Evolutionary conservation across 2,888 invertebrate species (phyloP), one percentile per base, ranked within the genome.

Genomic region (Arrhopalites spinosus): DNA sequence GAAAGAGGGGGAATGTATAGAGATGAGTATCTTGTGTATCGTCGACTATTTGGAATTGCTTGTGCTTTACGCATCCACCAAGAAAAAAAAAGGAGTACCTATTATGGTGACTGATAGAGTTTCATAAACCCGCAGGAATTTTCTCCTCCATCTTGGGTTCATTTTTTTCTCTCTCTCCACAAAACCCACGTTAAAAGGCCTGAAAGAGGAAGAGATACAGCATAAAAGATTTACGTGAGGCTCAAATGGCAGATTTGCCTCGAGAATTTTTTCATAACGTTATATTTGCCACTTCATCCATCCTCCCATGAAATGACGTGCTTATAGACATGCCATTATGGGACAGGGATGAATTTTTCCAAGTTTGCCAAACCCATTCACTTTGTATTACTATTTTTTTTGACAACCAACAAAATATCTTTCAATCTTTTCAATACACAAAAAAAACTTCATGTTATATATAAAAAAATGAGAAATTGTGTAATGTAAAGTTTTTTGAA

Each of bases 221-320:
- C 73, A 76, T 73, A 76, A 76, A 76, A 76, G 50, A 73, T 73
- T 76, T 76, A 76, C 76, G 76, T 76, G 76, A 76, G 76, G 69
- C 68, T 25, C 56, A 36, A 76, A 76, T 73, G 72, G 59, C 76
- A 76, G 76, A 76, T 76, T 76, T 73, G 66, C 63, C 64, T 69
- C 69, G 29, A 63, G 73, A 76, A 76, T 73, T 69, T 69, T 76
- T 68, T 73, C 50, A 73, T 73, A 73, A 66, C 71, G 56, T 61
- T 23, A 27, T 53, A 36, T 70, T 56, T 20, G 63, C 64, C 64
- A 64, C 64, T 64, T 64, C 36, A 64, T 64, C 64, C 36, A 64
- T 64, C 8, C 36, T 64, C 64, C 27, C 64, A n/a, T 64, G 20
- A 64, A 36, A 64, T 36, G 64, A 64, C 29, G 30, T 64, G 64